phyloP scores from a whole-genome alignment of 2,113 vertebrate species.

The Podarcis muralis region DNA sequence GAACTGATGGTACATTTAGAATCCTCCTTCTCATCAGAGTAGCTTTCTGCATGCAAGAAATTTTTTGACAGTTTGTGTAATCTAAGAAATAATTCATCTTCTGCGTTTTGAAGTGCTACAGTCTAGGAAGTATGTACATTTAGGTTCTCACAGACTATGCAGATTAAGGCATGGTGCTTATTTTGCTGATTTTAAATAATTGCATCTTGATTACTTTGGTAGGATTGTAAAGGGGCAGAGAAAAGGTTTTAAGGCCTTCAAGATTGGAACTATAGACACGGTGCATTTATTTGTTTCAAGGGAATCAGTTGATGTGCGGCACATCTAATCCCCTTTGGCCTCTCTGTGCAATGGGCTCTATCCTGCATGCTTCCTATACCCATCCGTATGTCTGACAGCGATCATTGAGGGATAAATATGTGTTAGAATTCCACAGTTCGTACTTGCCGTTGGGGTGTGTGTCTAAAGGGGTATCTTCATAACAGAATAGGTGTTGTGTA shows the following conservation, averaged over 20 bases:
- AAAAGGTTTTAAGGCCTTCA: not conserved
- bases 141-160: not conserved
- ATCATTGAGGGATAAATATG: not conserved
- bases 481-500: not conserved
- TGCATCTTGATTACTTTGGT: not conserved
- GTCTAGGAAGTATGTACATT: not conserved
- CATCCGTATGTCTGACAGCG: not conserved
- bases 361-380: not conserved
- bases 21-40: not conserved
- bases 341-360: not conserved
- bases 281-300: not conserved
- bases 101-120: not conserved
- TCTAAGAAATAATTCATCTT: not conserved
- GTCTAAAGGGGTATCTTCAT: not conserved
- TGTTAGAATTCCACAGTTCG: not conserved
- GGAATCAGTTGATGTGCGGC: not conserved
- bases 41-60: not conserved
- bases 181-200: not conserved
- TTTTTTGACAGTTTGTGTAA: not conserved
- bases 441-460: not conserved
- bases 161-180: not conserved
- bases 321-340: not conserved
- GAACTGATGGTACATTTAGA: not conserved
- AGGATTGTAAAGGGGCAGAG: not conserved
- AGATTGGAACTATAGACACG: too few species aligned